Evolutionary conservation across 2,797 vertebrate species (phyloP).

Genomic region (Acrocephalus scirpaceus): DNA sequence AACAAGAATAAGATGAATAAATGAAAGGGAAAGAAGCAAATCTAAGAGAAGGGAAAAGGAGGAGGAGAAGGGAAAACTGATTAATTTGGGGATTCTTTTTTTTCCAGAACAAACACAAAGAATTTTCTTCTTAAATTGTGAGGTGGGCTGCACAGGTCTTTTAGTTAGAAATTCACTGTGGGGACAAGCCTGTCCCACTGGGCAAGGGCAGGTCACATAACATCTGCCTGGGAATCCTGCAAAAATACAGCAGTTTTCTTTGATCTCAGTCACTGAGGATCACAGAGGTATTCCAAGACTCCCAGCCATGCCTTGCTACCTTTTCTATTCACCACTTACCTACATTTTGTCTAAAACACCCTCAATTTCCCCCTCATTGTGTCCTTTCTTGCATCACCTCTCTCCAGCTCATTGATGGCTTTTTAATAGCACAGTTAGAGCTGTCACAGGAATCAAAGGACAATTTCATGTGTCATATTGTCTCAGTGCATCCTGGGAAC

Average conservation of each 20-base stretch:
- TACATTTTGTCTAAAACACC: not conserved
- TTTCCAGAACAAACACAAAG: not conserved
- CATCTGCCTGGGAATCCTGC: not conserved
- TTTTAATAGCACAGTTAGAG: constrained; percentile 58
- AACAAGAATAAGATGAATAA: not conserved
- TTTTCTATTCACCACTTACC: not conserved
- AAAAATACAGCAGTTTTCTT: not conserved
- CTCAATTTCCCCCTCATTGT: not conserved
- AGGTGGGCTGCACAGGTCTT: not conserved
- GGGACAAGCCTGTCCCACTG: not conserved
- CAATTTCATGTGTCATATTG: constrained; percentile 15
- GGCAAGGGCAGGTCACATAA: not conserved
- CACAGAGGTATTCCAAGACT: not conserved
- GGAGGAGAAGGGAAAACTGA: not conserved
- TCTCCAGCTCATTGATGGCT: constrained; percentile 10
- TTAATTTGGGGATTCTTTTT: not conserved
- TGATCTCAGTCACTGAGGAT: not conserved
- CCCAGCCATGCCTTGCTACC: not conserved
- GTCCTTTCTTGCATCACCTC: not conserved
- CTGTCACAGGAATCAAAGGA: constrained; percentile 44
- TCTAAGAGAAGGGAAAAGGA: not conserved
- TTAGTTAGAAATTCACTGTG: not conserved
- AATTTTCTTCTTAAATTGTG: not conserved
- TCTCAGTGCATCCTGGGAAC: constrained; percentile 32
- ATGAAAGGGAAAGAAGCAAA: not conserved